Evolutionary conservation across 2,113 vertebrate genomes (phyloP).

Genomic region (Chionomys nivalis): DNA sequence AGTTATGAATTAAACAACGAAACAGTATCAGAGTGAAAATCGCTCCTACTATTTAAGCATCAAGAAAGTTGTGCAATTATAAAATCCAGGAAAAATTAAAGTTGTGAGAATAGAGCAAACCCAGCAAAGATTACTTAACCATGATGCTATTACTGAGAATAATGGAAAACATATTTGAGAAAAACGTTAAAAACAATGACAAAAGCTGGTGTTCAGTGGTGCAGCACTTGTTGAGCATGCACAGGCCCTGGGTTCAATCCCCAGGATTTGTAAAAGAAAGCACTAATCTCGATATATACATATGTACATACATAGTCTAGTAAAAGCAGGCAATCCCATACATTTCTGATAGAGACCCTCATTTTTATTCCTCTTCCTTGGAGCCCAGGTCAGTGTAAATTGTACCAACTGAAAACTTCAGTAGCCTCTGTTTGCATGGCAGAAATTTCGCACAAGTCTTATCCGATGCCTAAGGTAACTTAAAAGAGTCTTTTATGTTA

Average conservation of each 20-base stretch:
- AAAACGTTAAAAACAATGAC: constrained; percentile 69
- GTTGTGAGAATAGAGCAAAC: background rate
- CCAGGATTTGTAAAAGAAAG: background rate
- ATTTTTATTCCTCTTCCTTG: constrained; percentile 81
- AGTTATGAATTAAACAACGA: background rate
- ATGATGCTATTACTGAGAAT: constrained; percentile 52
- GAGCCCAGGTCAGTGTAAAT: constrained; percentile 80
- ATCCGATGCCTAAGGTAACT: constrained; percentile 86
- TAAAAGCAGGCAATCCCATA: constrained; percentile 58
- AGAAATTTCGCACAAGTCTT: constrained; percentile 84
- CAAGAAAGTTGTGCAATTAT: background rate
- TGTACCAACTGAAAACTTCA: constrained; percentile 83
- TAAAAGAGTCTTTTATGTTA: constrained; percentile 89
- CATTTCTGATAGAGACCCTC: constrained; percentile 81
- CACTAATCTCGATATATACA: constrained; percentile 73
- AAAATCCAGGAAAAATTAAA: constrained; percentile 41
- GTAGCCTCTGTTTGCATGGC: constrained; percentile 84
- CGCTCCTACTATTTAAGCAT: constrained; percentile 10
- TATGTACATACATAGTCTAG: constrained; percentile 67
- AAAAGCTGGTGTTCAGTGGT: background rate
- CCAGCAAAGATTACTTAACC: constrained; percentile 76
- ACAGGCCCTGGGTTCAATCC: background rate
- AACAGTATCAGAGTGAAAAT: background rate
- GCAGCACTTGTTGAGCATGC: background rate
- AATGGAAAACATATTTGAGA: constrained; percentile 64